Evolutionary conservation across 2,888 invertebrate species (phyloP).

Genomic region (Lycia hirtaria): DNA sequence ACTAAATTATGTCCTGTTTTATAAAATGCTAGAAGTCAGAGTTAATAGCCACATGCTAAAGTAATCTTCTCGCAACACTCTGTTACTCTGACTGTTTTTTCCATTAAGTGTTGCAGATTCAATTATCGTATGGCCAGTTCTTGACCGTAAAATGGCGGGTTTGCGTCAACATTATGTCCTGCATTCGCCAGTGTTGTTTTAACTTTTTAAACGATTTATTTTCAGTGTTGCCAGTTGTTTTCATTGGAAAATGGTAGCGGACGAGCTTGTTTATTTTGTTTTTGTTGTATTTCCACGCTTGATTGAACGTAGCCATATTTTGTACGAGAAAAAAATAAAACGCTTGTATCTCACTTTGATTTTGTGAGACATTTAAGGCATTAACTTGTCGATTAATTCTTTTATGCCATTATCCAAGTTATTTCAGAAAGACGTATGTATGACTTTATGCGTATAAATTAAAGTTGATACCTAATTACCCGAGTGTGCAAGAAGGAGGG

Average conservation of each 20-base stretch:
- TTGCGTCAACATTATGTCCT: conserved; percentile 3
- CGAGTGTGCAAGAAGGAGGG: no score
- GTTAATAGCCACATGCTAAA: background rate
- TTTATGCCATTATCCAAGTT: no score
- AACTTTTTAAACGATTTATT: conserved; percentile 11
- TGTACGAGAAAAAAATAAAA: background rate
- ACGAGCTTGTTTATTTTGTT: background rate
- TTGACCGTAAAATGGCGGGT: background rate
- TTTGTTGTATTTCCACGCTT: background rate
- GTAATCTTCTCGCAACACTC: background rate
- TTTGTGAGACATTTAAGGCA: no score
- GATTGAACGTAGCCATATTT: background rate
- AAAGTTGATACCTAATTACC: no score
- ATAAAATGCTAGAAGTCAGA: background rate
- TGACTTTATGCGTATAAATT: no score
- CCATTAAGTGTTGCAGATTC: conserved; percentile 15
- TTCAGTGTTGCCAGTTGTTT: no score
- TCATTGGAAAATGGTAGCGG: background rate
- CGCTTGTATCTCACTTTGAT: no score
- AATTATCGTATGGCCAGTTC: background rate
- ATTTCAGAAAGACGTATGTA: no score
- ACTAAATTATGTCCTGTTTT: no score
- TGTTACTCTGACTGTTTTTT: conserved; percentile 11
- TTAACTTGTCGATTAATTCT: no score
- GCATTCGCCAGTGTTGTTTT: conserved; percentile 35